These are phyloP conservation scores for Chrysopilus asiliformis DNA, from an alignment of 2,888 invertebrate genomes.

Conservation along the genomic window DNA sequence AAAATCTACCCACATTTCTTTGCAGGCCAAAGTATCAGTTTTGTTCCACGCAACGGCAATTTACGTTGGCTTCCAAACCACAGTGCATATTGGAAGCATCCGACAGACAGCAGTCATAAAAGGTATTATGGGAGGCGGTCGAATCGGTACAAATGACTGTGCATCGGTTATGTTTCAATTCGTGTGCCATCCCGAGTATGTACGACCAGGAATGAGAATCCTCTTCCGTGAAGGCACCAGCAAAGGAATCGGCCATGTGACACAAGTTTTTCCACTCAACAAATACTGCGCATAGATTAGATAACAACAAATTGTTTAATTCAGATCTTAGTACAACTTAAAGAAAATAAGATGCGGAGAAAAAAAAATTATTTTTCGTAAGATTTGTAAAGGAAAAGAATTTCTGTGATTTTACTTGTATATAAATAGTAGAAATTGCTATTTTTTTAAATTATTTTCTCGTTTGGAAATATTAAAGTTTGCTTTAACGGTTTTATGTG, in stretches of 20 bases:
- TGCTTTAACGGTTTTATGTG: too few species aligned
- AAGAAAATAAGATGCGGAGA: too few species aligned
- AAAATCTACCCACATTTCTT: slow-evolving; percentile 20
- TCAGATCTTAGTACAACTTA: too few species aligned
- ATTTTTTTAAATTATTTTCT: too few species aligned
- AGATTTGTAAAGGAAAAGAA: too few species aligned
- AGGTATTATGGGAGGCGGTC: slow-evolving; percentile 46
- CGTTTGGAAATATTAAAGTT: too few species aligned
- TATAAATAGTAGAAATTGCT: too few species aligned
- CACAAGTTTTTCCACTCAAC: slow-evolving; percentile 54
- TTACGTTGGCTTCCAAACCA: slow-evolving; percentile 75
- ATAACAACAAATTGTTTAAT: too few species aligned
- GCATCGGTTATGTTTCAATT: slow-evolving; percentile 83
- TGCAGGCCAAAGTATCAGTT: slow-evolving; percentile 76
- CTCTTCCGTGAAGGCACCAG: slow-evolving; percentile 73
- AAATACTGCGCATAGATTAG: slow-evolving; percentile 16
- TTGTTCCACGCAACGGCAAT: slow-evolving; percentile 79
- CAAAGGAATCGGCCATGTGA: slow-evolving; percentile 76
- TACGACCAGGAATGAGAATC: slow-evolving; percentile 60
- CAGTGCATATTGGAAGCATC: slow-evolving; percentile 91
- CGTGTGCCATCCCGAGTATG: slow-evolving; percentile 77
- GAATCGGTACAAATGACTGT: slow-evolving; percentile 61
- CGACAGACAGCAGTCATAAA: slow-evolving; percentile 88
- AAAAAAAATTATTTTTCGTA: too few species aligned
- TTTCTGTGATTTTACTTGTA: too few species aligned